Percentiles rank a stretch among this genome's conserved stretches.
Conservation (phyloP, 1,140 invertebrate genomes). For the Colletes gigas region DNA sequence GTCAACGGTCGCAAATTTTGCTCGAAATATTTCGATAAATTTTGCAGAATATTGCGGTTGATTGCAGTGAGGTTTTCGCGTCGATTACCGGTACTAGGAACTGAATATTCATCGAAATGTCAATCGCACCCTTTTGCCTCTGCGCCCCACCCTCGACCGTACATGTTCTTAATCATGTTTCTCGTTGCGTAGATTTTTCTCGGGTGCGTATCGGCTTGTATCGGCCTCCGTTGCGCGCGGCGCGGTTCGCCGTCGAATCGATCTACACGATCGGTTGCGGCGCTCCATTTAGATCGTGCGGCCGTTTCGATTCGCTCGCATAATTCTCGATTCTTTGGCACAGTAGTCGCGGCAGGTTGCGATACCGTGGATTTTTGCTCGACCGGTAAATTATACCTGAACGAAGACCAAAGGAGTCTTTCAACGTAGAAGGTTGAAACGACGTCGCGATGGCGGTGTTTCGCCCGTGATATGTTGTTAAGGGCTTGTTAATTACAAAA, state of each 20-base stretch:
- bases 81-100: not conserved
- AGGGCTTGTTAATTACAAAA: constrained; percentile 66
- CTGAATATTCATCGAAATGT: constrained; percentile 33
- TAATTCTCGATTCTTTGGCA: constrained; percentile 49
- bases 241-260: not conserved
- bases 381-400: constrained; percentile 55
- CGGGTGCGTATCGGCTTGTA: not conserved
- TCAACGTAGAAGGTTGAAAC: constrained; percentile 31
- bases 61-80: not conserved
- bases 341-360: constrained; percentile 30
- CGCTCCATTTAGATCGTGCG: constrained; percentile 34
- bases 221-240: not conserved
- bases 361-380: constrained; percentile 48
- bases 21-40: too few species aligned
- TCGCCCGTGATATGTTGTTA: constrained; percentile 58
- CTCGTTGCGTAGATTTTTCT: constrained; percentile 1
- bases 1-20: too few species aligned
- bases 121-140: constrained; percentile 42
- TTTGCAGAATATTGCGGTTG: too few species aligned
- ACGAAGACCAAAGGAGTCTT: constrained; percentile 24
- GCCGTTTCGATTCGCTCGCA: constrained; percentile 22
- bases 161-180: constrained; percentile 34
- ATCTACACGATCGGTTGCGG: not conserved
- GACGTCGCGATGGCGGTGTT: constrained; percentile 40
- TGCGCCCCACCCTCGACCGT: constrained; percentile 3